Conservation (phyloP, 2,797 vertebrate genomes). For the Cuniculus paca region DNA sequence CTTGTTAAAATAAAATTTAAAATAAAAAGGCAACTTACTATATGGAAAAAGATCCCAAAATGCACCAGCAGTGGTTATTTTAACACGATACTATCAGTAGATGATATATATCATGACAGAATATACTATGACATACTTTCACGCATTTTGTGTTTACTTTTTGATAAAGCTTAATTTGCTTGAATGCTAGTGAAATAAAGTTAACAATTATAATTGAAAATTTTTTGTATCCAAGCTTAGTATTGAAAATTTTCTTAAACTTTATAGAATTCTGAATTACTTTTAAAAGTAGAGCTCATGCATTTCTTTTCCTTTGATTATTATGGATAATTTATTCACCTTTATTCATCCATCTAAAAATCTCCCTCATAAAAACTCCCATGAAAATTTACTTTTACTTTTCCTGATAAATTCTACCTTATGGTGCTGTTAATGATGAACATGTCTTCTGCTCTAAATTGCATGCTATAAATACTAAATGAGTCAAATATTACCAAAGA, state of each 20-base stretch:
- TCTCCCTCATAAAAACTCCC: background rate
- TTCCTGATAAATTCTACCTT: background rate
- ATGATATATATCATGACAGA: background rate
- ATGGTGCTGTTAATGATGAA: background rate
- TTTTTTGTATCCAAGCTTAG: background rate
- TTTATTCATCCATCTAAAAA: background rate
- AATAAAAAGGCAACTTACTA: background rate
- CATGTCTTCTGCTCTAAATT: background rate
- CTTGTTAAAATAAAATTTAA: background rate
- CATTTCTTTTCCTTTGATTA: slow-evolving; percentile 10
- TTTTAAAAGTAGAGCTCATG: background rate
- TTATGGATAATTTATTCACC: background rate
- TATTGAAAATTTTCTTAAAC: background rate
- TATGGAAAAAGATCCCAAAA: background rate
- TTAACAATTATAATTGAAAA: background rate
- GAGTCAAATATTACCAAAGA: background rate
- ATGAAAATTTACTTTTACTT: background rate
- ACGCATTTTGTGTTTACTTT: background rate
- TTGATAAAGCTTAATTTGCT: background rate
- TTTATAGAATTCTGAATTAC: background rate
- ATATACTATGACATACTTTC: background rate
- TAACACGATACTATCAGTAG: background rate
- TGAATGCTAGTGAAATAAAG: background rate
- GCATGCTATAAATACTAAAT: background rate
- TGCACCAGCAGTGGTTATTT: background rate